Conservation (phyloP, 2,797 vertebrate species). For the Enteromius thamalakanensis region DNA sequence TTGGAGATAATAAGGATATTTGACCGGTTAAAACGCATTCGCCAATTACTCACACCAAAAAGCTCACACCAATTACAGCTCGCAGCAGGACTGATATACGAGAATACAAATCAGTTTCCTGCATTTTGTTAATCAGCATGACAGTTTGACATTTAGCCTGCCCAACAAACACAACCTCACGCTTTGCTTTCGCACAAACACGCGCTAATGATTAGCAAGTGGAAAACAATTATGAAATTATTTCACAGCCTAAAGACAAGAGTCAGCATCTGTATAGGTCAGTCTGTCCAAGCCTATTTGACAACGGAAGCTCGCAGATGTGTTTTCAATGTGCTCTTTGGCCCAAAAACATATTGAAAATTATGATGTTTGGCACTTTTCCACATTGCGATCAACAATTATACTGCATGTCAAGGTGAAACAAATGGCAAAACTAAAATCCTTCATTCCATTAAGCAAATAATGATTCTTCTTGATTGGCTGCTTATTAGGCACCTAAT, state of each 20-base stretch:
- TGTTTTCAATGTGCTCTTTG: background rate
- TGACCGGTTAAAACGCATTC: conserved; percentile 5
- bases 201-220: background rate
- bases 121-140: conserved; percentile 12
- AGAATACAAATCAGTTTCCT: conserved; percentile 11
- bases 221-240: conserved; percentile 24
- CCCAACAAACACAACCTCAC: background rate
- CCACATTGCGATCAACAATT: conserved; percentile 17
- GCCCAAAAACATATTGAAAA: conserved; percentile 1
- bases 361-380: conserved; percentile 12
- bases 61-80: conserved; percentile 24
- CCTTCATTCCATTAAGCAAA: conserved; percentile 46
- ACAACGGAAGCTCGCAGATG: background rate
- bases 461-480: conserved; percentile 47
- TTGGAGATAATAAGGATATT: conserved; percentile 3
- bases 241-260: conserved; percentile 1
- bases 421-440: conserved; percentile 23
- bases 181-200: conserved; percentile 1
- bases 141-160: conserved; percentile 40
- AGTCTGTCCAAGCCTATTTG: background rate
- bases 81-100: background rate
- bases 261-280: background rate
- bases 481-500: conserved; percentile 49
- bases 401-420: conserved; percentile 28
- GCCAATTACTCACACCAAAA: conserved; percentile 19